These are phyloP conservation scores for Coremacera marginata DNA, from an alignment of 2,888 invertebrate species.

Conservation along the genomic window DNA sequence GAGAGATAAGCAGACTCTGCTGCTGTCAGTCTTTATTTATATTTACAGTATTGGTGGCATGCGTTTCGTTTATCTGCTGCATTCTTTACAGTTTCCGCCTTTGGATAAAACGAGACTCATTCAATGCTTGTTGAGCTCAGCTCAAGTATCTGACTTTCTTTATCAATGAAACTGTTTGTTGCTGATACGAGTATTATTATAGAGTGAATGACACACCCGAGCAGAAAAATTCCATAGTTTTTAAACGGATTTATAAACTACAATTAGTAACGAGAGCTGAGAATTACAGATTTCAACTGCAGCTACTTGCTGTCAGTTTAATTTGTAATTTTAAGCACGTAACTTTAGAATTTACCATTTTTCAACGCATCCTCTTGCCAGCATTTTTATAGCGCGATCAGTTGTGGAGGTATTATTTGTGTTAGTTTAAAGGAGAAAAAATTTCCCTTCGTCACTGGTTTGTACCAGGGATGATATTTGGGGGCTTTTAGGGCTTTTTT, in stretches of 20 bases:
- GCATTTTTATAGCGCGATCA: background rate
- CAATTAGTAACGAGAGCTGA: background rate
- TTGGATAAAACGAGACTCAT: background rate
- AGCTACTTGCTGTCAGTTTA: background rate
- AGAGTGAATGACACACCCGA: too few relatives aligned
- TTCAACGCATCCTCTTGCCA: background rate
- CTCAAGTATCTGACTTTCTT: background rate
- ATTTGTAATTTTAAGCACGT: conserved; percentile 21
- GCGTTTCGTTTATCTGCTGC: conserved; percentile 15
- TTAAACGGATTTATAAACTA: background rate
- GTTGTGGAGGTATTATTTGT: too few relatives aligned
- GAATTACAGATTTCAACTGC: background rate
- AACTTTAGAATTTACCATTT: background rate
- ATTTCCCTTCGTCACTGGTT: too few relatives aligned
- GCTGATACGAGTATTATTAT: too few relatives aligned
- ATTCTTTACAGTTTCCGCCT: background rate
- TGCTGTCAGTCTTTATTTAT: conserved; percentile 5
- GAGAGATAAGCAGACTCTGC: conserved; percentile 4
- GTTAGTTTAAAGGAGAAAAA: too few relatives aligned
- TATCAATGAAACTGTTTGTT: conserved; percentile 1
- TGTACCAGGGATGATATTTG: too few relatives aligned
- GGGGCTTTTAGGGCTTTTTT: too few relatives aligned
- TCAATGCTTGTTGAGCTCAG: background rate
- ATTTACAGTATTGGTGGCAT: background rate
- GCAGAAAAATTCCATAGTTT: too few relatives aligned